Conservation (phyloP, 2,797 vertebrate species). For the Phoebastria nigripes region DNA sequence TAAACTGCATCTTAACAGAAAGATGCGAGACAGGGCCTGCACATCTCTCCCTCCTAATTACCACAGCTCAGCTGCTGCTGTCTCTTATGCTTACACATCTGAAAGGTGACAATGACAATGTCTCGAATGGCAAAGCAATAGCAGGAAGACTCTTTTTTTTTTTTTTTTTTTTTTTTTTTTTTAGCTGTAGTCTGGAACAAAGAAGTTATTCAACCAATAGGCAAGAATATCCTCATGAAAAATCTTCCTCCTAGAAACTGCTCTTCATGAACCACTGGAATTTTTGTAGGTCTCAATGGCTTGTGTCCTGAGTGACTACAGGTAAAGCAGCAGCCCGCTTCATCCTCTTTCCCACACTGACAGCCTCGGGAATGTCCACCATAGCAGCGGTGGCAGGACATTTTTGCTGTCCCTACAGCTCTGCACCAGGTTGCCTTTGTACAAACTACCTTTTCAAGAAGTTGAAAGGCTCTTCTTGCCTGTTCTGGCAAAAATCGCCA, state of each 20-base stretch:
- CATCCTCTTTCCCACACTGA: background rate
- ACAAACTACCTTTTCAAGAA: background rate
- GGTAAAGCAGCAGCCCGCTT: background rate
- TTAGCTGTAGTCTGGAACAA: background rate
- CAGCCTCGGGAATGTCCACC: background rate
- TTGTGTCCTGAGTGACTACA: background rate
- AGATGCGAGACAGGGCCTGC: slow-evolving; percentile 10
- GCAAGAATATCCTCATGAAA: background rate
- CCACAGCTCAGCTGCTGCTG: slow-evolving; percentile 58
- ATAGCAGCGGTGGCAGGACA: background rate
- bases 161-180: background rate
- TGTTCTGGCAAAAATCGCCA: background rate
- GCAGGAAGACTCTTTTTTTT: background rate
- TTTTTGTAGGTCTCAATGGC: background rate
- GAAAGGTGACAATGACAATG: slow-evolving; percentile 55
- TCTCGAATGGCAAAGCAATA: slow-evolving; percentile 19
- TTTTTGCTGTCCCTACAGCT: background rate
- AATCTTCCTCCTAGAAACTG: background rate
- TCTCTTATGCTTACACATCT: slow-evolving; percentile 49
- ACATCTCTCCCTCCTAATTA: slow-evolving; percentile 55
- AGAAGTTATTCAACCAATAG: background rate
- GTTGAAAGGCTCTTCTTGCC: background rate
- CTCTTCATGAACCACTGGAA: background rate
- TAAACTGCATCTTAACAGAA: slow-evolving; percentile 37
- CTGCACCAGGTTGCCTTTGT: background rate